phyloP scores from a whole-genome alignment of 1,140 invertebrate species.

The Palaemon carinicauda region DNA sequence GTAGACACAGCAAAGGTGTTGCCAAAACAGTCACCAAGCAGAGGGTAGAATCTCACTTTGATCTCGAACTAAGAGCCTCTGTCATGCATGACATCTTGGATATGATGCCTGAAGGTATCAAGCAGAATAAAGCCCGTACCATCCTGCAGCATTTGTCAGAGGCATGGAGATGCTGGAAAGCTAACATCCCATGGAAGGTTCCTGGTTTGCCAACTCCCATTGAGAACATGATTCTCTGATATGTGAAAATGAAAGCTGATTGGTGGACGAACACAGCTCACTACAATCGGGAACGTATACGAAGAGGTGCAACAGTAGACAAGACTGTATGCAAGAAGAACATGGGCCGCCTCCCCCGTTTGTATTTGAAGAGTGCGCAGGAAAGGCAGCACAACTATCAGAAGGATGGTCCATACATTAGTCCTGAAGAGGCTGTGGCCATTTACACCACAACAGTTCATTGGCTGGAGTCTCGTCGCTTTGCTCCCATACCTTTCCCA shows the following conservation, averaged over 20 bases:
- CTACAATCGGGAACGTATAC: conserved; percentile 97
- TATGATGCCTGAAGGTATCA: conserved; percentile 99
- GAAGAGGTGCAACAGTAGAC: conserved; percentile 93
- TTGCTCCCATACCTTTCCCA: conserved; percentile 99
- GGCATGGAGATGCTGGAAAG: conserved; percentile 99
- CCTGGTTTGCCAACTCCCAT: conserved; percentile 98
- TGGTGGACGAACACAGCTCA: conserved; percentile 99
- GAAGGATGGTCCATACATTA: conserved; percentile 99
- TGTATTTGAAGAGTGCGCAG: conserved; percentile 98
- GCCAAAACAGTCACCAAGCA: conserved; percentile 99
- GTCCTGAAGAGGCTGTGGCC: conserved; percentile 98
- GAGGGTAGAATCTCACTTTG: conserved; percentile 98
- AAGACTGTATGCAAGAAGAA: conserved; percentile 99
- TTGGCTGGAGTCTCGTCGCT: conserved; percentile 97
- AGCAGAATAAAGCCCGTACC: conserved; percentile 98
- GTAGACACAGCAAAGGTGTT: conserved; percentile 97
- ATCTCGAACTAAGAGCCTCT: conserved; percentile 95
- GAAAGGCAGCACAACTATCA: conserved; percentile 99
- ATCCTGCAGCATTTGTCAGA: conserved; percentile 99
- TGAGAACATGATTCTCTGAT: conserved; percentile 99
- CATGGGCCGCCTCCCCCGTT: conserved; percentile 91
- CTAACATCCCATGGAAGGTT: conserved; percentile 99
- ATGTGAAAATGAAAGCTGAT: conserved; percentile 99
- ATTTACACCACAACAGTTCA: conserved; percentile 99
- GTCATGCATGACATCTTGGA: conserved; percentile 99